phyloP scores from a whole-genome alignment of 2,888 invertebrate genomes.

The Sinodicranocentrus sp. region DNA sequence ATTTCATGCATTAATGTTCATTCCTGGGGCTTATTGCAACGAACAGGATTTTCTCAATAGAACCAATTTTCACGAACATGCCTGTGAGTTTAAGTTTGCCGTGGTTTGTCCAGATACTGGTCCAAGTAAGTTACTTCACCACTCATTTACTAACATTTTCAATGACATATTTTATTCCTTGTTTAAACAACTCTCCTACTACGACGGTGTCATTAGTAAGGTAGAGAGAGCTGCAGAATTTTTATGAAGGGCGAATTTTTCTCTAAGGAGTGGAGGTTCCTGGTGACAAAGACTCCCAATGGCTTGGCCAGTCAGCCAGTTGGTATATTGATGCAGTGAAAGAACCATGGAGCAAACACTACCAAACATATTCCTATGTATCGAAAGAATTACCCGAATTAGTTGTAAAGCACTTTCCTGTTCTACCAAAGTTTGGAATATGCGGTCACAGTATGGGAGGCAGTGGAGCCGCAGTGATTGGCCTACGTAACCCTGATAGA shows the following conservation, averaged over 20 bases:
- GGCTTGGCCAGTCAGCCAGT: conserved; percentile 96
- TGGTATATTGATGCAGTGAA: conserved; percentile 96
- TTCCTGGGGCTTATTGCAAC: conserved; percentile 95
- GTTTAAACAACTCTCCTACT: neutral
- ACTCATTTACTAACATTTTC: no score
- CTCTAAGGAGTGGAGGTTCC: conserved; percentile 81
- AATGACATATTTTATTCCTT: neutral
- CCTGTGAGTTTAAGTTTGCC: conserved; percentile 89
- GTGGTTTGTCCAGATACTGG: conserved; percentile 98
- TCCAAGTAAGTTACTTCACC: conserved; percentile 83
- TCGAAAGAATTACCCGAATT: conserved; percentile 89
- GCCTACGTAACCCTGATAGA: conserved; percentile 52
- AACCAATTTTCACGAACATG: conserved; percentile 94
- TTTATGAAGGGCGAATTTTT: neutral
- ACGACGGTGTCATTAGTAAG: neutral
- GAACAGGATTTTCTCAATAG: conserved; percentile 98
- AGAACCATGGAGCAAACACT: conserved; percentile 94
- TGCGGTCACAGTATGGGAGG: conserved; percentile 69
- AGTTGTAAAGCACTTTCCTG: conserved; percentile 87
- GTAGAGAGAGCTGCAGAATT: neutral
- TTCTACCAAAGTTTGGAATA: conserved; percentile 74
- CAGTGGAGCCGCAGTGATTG: conserved; percentile 43
- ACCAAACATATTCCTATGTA: conserved; percentile 96
- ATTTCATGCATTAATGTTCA: conserved; percentile 91
- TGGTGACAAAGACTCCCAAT: conserved; percentile 94